Evolutionary conservation across 2,113 vertebrate genomes (phyloP).

Genomic region (Eudyptes chrysolophus): DNA sequence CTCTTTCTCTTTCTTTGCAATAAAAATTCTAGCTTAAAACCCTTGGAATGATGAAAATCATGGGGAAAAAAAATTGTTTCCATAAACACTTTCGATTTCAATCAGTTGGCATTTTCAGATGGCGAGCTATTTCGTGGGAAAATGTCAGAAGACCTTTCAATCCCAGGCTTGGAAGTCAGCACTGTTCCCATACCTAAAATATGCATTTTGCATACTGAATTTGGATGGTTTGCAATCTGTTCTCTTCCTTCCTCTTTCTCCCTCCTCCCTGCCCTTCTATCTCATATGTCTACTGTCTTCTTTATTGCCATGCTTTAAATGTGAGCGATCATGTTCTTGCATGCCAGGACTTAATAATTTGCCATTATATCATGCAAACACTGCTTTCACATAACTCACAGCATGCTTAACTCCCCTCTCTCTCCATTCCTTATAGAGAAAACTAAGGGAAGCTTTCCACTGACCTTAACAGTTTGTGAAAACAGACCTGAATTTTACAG

Average conservation of each 20-base stretch:
- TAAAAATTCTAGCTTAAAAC: not conserved
- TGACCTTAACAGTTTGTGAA: not conserved
- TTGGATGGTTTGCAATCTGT: not conserved
- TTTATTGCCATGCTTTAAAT: not conserved
- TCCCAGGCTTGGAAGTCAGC: not conserved
- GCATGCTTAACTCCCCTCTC: not conserved
- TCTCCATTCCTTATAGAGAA: not conserved
- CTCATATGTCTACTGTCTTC: not conserved
- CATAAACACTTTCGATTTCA: not conserved
- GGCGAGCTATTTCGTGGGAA: not conserved
- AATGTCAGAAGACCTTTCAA: not conserved
- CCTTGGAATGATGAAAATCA: not conserved
- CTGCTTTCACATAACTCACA: not conserved
- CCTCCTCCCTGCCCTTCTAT: not conserved
- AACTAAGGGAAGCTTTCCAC: not conserved
- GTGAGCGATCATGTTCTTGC: not conserved
- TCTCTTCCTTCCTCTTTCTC: not conserved
- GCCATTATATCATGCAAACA: not conserved
- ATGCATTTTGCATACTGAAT: accelerated
- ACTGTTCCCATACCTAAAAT: not conserved
- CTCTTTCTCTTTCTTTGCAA: not conserved
- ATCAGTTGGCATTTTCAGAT: not conserved
- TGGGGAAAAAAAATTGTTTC: not conserved
- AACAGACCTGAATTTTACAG: not conserved
- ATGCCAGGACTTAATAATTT: not conserved